These are phyloP conservation scores for Pandemis corylana DNA, from an alignment of 2,888 invertebrate genomes.

Conservation along the genomic window DNA sequence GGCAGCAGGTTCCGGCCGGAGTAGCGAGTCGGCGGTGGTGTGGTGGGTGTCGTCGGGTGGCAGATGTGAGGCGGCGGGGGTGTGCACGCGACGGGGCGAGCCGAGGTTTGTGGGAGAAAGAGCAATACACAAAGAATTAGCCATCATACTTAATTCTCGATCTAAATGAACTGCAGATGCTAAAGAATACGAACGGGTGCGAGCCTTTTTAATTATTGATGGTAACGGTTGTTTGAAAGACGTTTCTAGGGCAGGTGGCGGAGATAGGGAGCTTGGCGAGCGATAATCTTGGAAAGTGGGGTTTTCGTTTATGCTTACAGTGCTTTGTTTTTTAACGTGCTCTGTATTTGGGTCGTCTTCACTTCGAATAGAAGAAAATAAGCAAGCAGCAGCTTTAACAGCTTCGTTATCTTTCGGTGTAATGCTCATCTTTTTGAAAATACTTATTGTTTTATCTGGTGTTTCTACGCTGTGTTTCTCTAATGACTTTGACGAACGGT, in stretches of 20 bases:
- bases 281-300: conserved; percentile 82
- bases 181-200: conserved; percentile 68
- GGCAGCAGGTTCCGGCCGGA: conserved; percentile 44
- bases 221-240: conserved; percentile 65
- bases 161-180: conserved; percentile 69
- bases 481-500: conserved; percentile 49
- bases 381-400: conserved; percentile 24
- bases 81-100: conserved; percentile 78
- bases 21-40: conserved; percentile 52
- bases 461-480: conserved; percentile 45
- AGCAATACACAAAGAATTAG: conserved; percentile 86
- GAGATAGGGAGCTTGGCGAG: conserved; percentile 64
- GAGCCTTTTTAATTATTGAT: conserved; percentile 72
- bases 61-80: conserved; percentile 73
- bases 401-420: conserved; percentile 48
- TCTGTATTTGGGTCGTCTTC: conserved; percentile 46
- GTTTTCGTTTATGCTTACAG: conserved; percentile 82
- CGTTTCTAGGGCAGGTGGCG: conserved; percentile 64
- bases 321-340: conserved; percentile 58
- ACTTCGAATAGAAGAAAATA: conserved; percentile 17
- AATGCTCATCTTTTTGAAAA: conserved; percentile 67
- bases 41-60: conserved; percentile 67
- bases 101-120: conserved; percentile 84
- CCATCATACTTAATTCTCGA: conserved; percentile 77
- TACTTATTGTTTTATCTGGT: conserved; percentile 57